Base-by-base conservation (phyloP, 1,140 invertebrate species). In the Aphidius gifuensis region DNA sequence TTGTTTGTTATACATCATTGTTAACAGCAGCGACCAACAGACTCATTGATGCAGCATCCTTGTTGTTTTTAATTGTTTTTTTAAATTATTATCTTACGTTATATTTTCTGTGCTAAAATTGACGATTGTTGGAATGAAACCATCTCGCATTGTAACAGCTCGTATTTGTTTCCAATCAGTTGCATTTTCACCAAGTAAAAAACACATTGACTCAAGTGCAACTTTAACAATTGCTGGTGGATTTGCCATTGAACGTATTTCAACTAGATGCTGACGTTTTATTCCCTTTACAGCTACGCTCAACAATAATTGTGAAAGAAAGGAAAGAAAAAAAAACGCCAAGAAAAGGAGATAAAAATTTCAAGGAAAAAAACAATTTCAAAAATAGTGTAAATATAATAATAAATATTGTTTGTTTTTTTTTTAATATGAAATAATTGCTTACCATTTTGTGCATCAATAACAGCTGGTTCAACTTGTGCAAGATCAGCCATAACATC, bases 41-140 rank as follows among this genome's bases (percentile, higher is more conserved):
- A 44, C 6, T 40, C 4, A 32, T 32, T 32, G 55, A 8, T 21
- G 45, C 32, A 39, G 8, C 6, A n/a, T 49, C n/a, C 16, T 6
- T 49, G 47, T n/a, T 11, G n/a, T 6, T 49, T 49, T 49, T 6
- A 5, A 9, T 49, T 49, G 3, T 9, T 49, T 49, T 49, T 49
- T 49, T 6, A 5, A 7, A 88, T 85, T 67, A 86, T 85, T 69
- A 89, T 83, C 89, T 86, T 93, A 96, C 90, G 88, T 91, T 79
- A 99, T 91, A 75, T 91, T 88, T 75, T 97, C 93, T 66, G 95
- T 97, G 78, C 90, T 89, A 86, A 98, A 99, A 85, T 98, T 97
- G 80, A 99, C 92, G 80, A 99, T 98, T 63, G 93, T 95, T 40
- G 92, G 90, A 80, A 99, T 99, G 83, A 99, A 99, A 83, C 97